Evolutionary conservation across 1,140 invertebrate species (phyloP).

Genomic region (Fopius arisanus): DNA sequence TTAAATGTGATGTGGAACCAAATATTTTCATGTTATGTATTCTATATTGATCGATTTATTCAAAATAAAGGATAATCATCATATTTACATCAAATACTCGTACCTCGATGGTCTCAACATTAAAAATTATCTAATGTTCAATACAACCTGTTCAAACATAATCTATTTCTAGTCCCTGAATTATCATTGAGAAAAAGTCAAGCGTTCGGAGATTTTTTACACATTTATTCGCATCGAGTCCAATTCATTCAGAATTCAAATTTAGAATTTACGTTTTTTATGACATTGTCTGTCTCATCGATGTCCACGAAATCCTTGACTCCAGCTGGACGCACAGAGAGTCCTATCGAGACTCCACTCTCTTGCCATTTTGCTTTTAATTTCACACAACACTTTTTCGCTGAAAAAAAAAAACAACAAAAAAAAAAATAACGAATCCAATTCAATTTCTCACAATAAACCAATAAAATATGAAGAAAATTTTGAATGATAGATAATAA

Average conservation of each 20-base stretch:
- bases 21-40: conserved; percentile 52
- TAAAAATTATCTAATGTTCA: neutral
- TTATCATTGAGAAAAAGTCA: too few species aligned
- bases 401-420: conserved; percentile 45
- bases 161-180: too few species aligned
- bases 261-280: conserved; percentile 49
- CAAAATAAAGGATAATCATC: conserved; percentile 40
- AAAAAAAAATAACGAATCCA: too few species aligned
- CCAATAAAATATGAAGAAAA: too few species aligned
- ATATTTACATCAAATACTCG: neutral
- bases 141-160: too few species aligned
- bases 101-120: neutral
- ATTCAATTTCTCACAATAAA: too few species aligned
- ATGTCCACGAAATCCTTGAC: conserved; percentile 59
- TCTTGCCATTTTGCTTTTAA: conserved; percentile 57
- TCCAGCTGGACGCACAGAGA: conserved; percentile 56
- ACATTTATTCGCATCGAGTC: neutral
- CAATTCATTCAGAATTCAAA: conserved; percentile 36
- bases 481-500: neutral
- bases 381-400: conserved; percentile 53
- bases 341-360: conserved; percentile 47
- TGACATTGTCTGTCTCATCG: conserved; percentile 46
- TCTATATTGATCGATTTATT: conserved; percentile 35
- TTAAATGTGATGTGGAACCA: conserved; percentile 47
- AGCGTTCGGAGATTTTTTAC: too few species aligned